Base-by-base conservation (phyloP, 1,140 invertebrate species). In the Chironomus tepperi region DNA sequence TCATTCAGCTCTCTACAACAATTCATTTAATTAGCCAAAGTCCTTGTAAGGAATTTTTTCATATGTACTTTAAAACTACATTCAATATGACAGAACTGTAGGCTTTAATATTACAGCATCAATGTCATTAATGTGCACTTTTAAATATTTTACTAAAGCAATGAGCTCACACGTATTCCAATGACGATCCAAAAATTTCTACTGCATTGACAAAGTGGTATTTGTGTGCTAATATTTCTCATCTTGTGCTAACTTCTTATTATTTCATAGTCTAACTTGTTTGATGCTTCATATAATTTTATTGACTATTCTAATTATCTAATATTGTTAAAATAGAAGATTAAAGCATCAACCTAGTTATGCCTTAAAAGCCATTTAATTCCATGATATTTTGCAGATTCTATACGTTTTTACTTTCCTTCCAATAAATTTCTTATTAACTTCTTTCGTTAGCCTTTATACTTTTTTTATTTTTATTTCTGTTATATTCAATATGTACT, bases 401-500 rank as follows among this genome's bases (percentile, higher is more conserved):
- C 47, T 57, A n/a, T n/a, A n/a, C 47, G 12, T 57, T 57, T 57
- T 57, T 57, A 57, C 47, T 57, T 57, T 57, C 12, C 47, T 57
- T 57, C 12, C 47, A 57, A 57, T 57, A 57, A 57, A 57, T 57
- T 47, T 47, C 43, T 47, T 47, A 47, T 47, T 47, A 47, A 47
- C 43, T 47, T 57, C 47, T 57, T 57, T 57, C 47, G 12, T 57
- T n/a, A 57, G 47, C 47, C 47, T 57, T n/a, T 57, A 12, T 57
- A 57, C 12, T 5, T n/a, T 15, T 47, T 15, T 12, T 9, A 47
- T 47, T n/a, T n/a, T n/a, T 57, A 15, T 57, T 57, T 5, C n/a
- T 57, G 47, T 57, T 57, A 57, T 57, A n/a, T 57, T 57, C 47
- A n/a, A n/a, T 57, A 57, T 57, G 43, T 47, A 12, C 47, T 57